These are phyloP conservation scores for Adelosebastes latens DNA, from an alignment of 2,797 vertebrate species.

Conservation along the genomic window DNA sequence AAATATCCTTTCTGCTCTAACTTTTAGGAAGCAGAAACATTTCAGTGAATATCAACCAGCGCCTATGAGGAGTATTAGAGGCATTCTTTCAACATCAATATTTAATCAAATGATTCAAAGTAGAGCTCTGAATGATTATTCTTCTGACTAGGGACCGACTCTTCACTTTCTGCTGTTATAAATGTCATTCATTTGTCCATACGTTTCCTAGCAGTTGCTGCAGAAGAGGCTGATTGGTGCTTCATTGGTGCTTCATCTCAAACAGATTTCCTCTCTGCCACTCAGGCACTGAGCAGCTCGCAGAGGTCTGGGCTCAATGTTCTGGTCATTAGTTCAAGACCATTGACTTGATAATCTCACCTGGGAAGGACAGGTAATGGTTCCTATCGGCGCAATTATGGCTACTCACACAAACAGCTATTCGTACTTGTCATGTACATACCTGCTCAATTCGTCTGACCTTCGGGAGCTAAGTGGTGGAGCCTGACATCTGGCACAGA, in stretches of 20 bases:
- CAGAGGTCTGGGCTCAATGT: slow-evolving; percentile 69
- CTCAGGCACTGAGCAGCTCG: slow-evolving; percentile 49
- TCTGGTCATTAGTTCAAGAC: slow-evolving; percentile 82
- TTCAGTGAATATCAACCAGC: background rate
- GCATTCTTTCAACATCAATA: background rate
- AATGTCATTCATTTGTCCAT: slow-evolving; percentile 20
- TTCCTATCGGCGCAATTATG: slow-evolving; percentile 77
- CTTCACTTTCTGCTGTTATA: slow-evolving; percentile 21
- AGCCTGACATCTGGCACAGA: slow-evolving; percentile 45
- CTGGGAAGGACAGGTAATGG: slow-evolving; percentile 83
- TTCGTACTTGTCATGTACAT: slow-evolving; percentile 72
- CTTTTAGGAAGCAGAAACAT: background rate
- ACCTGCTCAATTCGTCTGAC: slow-evolving; percentile 64
- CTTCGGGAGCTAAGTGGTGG: slow-evolving; percentile 40
- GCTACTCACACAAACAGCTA: slow-evolving; percentile 70
- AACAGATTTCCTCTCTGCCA: slow-evolving; percentile 32
- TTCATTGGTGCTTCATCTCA: slow-evolving; percentile 46
- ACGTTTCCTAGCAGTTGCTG: slow-evolving; percentile 16
- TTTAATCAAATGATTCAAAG: slow-evolving; percentile 10
- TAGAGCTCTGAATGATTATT: slow-evolving; percentile 4
- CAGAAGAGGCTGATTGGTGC: slow-evolving; percentile 41
- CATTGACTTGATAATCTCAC: slow-evolving; percentile 83
- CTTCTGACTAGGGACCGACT: background rate
- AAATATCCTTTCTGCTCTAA: background rate
- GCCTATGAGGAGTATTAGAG: background rate